These are phyloP conservation scores for Colinus virginianus DNA, from an alignment of 2,113 vertebrate species.

Conservation along the genomic window DNA sequence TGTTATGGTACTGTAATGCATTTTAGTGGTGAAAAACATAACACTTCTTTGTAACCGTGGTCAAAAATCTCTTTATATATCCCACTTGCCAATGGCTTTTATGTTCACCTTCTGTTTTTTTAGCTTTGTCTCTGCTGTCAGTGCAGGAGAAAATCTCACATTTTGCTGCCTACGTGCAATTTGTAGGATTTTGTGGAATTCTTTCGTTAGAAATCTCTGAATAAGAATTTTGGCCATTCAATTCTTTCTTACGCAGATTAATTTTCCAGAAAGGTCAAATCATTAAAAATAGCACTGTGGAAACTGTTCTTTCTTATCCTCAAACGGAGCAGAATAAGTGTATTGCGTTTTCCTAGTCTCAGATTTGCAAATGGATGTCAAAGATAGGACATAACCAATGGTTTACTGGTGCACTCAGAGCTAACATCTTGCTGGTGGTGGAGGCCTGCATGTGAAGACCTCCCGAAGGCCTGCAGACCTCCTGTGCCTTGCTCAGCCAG, in stretches of 20 bases:
- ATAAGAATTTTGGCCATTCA: not conserved
- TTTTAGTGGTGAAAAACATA: not conserved
- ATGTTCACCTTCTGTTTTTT: not conserved
- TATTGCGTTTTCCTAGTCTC: not conserved
- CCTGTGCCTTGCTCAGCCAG: rapidly evolving
- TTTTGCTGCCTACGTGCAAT: not conserved
- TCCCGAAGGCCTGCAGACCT: not conserved
- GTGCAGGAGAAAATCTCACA: not conserved
- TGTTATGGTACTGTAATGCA: not conserved
- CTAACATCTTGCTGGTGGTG: not conserved
- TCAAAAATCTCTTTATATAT: not conserved
- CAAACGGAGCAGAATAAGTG: not conserved
- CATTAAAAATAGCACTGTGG: not conserved
- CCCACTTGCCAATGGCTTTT: not conserved
- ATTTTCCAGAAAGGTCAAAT: not conserved
- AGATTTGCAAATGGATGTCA: not conserved
- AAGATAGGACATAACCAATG: not conserved
- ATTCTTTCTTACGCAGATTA: not conserved
- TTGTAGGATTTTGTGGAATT: not conserved
- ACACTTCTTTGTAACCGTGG: not conserved
- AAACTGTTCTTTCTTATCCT: not conserved
- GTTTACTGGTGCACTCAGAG: not conserved
- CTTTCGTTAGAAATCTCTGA: not conserved
- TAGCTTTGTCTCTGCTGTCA: not conserved
- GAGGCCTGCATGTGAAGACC: not conserved